Evolutionary conservation across 2,888 invertebrate genomes (phyloP), one percentile per base, ranked within the genome.

Genomic region (Pristionchus exspectatus): DNA sequence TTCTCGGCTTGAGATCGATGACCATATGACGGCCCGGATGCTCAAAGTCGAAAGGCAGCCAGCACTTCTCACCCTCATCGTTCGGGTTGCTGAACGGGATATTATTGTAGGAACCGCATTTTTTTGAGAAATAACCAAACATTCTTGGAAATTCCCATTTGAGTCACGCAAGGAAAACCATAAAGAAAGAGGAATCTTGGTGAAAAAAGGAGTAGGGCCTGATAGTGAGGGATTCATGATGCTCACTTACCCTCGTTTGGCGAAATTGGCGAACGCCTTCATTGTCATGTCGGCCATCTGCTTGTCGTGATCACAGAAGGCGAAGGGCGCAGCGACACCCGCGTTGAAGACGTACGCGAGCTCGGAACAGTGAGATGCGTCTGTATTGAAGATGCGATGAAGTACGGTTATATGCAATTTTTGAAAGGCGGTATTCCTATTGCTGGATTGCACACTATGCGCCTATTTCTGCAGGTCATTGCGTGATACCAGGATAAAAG

Each of bases 231-330:
- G 10, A 66, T 14, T 7, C 5, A 27, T n/a, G 7, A 10, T 27
- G 30, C 24, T 50, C 44, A 50, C 44, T 50, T 10, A 74, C 84
- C 84, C 84, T 9, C 56, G 10, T 59, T 85, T 85, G 56, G 84
- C 84, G n/a, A 85, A 85, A 59, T 85, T 85, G 7, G 84, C 38
- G 59, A 85, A 59, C 33, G 84, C 84, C 59, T 30, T 85, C 59
- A 85, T 59, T 5, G 27, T 85, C 50, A 85, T 33, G 16, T 59
- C 84, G 30, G 59, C 59, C 33, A 85, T 33, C 30, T 59, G 56
- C 84, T 85, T 85, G 84, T 85, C 84, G 84, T 85, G 84, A 12
- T 85, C 84, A 33, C 84, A 85, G 84, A 85, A 85, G 7, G 27
- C 16, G 50, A 85, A 59, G 84, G 30, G 50, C 18, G 84, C 56